These are phyloP conservation scores for Sinocyclocheilus maitianheensis DNA, from an alignment of 2,113 vertebrate species.

Conservation along the genomic window DNA sequence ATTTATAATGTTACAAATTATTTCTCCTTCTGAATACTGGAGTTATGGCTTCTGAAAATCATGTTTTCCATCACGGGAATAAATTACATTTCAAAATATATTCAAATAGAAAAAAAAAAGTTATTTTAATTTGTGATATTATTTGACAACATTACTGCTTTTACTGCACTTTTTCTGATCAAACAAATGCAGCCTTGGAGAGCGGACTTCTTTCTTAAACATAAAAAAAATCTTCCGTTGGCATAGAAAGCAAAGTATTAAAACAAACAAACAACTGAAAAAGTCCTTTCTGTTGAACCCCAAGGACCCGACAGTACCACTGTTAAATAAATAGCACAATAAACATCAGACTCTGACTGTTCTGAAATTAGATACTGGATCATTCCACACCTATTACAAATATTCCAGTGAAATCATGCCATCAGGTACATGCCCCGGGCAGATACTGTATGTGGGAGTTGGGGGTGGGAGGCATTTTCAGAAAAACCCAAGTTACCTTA, in stretches of 20 bases:
- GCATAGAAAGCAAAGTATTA: neutral
- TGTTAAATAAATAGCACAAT: neutral
- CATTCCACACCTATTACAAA: conserved; percentile 24
- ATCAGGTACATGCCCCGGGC: conserved; percentile 20
- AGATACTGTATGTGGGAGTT: neutral
- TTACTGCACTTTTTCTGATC: neutral
- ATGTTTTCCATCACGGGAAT: neutral
- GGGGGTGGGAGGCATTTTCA: neutral
- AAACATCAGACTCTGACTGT: neutral
- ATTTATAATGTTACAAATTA: neutral
- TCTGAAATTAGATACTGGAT: neutral
- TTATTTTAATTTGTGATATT: neutral
- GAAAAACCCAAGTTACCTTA: neutral
- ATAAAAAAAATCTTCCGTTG: neutral
- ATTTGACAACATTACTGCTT: neutral
- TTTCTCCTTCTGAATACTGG: neutral
- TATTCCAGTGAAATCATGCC: conserved; percentile 12
- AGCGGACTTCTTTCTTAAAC: neutral
- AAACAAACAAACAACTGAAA: neutral
- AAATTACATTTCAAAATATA: conserved; percentile 2
- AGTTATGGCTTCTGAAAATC: neutral
- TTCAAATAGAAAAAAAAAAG: neutral
- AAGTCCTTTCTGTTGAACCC: neutral
- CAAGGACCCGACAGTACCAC: neutral
- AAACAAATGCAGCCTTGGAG: neutral